Evolutionary conservation across 2,888 invertebrate species (phyloP).

Genomic region (Drosophila maculinotata): DNA sequence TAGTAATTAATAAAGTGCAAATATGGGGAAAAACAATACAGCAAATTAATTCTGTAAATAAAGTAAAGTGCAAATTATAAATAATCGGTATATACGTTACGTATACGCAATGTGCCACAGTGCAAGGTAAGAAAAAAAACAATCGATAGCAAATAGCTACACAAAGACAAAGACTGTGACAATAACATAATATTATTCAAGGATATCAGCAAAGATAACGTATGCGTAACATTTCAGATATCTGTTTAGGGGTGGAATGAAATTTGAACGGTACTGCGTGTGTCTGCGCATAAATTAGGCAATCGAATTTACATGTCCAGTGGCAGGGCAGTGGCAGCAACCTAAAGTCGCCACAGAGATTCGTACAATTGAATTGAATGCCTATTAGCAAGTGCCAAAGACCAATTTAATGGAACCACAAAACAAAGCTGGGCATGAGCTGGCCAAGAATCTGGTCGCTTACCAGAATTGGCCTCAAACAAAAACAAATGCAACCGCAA

Average conservation of each 20-base stretch:
- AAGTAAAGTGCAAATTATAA: too few relatives aligned
- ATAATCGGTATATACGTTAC: too few relatives aligned
- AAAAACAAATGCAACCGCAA: constrained; percentile 65
- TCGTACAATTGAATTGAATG: constrained; percentile 60
- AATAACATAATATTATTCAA: constrained; percentile 5
- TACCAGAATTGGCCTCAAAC: constrained; percentile 26
- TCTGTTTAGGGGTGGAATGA: background rate
- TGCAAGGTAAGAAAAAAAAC: background rate
- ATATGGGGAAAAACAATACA: background rate
- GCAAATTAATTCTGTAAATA: background rate
- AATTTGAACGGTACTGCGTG: constrained; percentile 42
- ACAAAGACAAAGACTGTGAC: background rate
- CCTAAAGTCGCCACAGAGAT: constrained; percentile 25
- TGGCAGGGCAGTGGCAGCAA: constrained; percentile 18
- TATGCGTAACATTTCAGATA: constrained; percentile 16
- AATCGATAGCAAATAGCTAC: constrained; percentile 6
- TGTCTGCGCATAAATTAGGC: constrained; percentile 70
- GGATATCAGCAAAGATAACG: constrained; percentile 17
- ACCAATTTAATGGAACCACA: constrained; percentile 58
- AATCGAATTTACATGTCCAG: constrained; percentile 34
- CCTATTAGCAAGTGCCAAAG: constrained; percentile 66
- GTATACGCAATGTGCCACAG: constrained; percentile 2
- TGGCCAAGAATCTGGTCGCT: constrained; percentile 19
- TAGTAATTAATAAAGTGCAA: background rate
- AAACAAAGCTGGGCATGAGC: constrained; percentile 48